A percentile compares a stretch with the other conserved stretches of the same genome.
These are phyloP conservation scores for Momotus momota DNA, from an alignment of 2,797 vertebrate species.

Conservation along the genomic window DNA sequence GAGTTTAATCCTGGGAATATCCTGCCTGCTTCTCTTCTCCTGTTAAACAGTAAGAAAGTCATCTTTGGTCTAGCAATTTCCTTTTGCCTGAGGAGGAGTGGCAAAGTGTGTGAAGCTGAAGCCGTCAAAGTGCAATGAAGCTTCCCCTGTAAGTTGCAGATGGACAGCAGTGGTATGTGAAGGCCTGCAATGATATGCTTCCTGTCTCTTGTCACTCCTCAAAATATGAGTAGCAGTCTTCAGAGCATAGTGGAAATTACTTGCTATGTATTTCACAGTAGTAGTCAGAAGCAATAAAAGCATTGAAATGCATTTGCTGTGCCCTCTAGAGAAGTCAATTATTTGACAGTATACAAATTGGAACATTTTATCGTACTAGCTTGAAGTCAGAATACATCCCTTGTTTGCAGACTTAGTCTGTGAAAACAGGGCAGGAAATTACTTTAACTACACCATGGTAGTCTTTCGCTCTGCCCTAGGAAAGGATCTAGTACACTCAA, in stretches of 20 bases:
- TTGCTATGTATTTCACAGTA: neutral
- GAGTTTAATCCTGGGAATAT: neutral
- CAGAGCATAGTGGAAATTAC: neutral
- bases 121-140: neutral
- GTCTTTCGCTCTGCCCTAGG: neutral
- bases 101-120: neutral
- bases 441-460: neutral
- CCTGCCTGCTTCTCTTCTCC: neutral
- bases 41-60: neutral
- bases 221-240: neutral
- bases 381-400: neutral
- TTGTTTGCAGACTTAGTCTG: neutral
- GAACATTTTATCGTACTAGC: neutral
- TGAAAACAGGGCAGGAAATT: neutral
- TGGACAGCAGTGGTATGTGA: neutral
- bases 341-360: neutral
- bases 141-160: neutral
- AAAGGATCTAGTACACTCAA: neutral
- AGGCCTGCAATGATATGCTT: neutral
- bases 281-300: neutral
- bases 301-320: neutral
- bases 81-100: neutral
- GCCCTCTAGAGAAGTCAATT: neutral
- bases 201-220: neutral
- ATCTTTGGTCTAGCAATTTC: neutral